phyloP scores from a whole-genome alignment of 37 sponge, comb jelly and placozoan genomes.

The Haliclona indistincta region DNA sequence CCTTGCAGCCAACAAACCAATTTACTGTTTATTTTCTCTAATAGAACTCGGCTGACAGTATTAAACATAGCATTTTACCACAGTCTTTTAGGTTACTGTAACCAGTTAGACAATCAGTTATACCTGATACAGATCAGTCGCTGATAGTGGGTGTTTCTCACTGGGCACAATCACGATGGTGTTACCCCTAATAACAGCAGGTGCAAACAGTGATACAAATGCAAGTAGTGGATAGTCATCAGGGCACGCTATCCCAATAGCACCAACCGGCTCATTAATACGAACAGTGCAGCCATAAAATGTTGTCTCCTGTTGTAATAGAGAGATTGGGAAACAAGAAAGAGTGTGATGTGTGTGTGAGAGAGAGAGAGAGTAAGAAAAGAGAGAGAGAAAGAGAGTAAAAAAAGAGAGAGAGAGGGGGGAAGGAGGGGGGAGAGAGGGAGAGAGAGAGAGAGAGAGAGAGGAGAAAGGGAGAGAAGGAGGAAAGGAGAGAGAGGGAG shows the following conservation, averaged over 20 bases:
- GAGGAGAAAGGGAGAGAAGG: neutral
- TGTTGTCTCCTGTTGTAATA: constrained; percentile 75
- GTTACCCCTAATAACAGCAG: constrained; percentile 95
- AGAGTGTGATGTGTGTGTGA: too few species aligned
- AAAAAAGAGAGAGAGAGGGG: too few species aligned
- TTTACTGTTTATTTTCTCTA: too few species aligned
- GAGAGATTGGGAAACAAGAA: too few species aligned
- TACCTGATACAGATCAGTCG: constrained; percentile 96
- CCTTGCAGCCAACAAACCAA: too few species aligned
- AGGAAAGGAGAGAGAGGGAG: neutral
- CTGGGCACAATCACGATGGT: constrained; percentile 95
- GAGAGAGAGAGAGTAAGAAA: too few species aligned
- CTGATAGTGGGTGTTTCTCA: constrained; percentile 86
- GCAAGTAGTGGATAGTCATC: constrained; percentile 89
- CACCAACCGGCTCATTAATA: constrained; percentile 95
- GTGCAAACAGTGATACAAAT: constrained; percentile 94
- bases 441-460: neutral
- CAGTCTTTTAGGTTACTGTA: too few species aligned
- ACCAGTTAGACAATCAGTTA: too few species aligned
- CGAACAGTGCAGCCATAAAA: constrained; percentile 89
- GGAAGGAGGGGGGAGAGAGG: too few species aligned
- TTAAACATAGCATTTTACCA: too few species aligned
- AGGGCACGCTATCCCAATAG: constrained; percentile 94
- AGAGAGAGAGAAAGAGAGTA: too few species aligned
- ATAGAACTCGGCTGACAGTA: too few species aligned